A percentile compares a stretch with the other conserved stretches of the same genome.
phyloP scores from a whole-genome alignment of 2,113 vertebrate species.

The Plestiodon gilberti region DNA sequence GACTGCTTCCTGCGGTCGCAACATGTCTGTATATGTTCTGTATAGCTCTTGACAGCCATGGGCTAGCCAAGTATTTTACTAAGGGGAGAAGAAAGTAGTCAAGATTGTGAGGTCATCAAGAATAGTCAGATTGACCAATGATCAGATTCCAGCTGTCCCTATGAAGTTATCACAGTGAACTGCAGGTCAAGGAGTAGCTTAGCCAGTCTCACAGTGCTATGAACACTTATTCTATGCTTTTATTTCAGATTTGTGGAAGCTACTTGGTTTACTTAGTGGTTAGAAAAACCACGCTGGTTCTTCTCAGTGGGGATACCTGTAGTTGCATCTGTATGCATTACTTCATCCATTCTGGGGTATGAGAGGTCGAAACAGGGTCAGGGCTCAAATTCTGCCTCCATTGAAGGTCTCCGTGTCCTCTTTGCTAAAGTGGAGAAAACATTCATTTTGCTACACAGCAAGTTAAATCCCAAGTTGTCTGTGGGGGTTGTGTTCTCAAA shows the following conservation, averaged over 20 bases:
- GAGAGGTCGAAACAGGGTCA: too few relatives aligned
- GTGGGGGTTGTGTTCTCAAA: constrained; percentile 15
- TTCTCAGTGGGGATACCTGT: not conserved
- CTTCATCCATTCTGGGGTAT: not conserved
- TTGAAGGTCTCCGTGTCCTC: not conserved
- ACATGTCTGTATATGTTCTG: too few relatives aligned
- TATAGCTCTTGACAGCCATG: too few relatives aligned
- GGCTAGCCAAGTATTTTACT: not conserved
- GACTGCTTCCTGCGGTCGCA: too few relatives aligned
- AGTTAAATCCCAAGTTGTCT: not conserved
- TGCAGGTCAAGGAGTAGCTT: not conserved
- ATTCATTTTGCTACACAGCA: not conserved
- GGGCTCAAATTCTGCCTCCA: not conserved
- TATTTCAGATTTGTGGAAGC: too few relatives aligned
- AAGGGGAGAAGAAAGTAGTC: not conserved
- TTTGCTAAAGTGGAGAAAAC: not conserved
- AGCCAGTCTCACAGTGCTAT: not conserved
- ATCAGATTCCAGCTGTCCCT: too few relatives aligned
- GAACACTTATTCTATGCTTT: not conserved
- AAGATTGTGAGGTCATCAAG: not conserved
- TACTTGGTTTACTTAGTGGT: not conserved
- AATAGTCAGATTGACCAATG: not conserved
- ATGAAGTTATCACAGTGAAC: not conserved
- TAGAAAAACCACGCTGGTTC: not conserved
- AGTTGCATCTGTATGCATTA: not conserved